phyloP scores from a whole-genome alignment of 2,797 vertebrate species.

The Gymnodraco acuticeps region DNA sequence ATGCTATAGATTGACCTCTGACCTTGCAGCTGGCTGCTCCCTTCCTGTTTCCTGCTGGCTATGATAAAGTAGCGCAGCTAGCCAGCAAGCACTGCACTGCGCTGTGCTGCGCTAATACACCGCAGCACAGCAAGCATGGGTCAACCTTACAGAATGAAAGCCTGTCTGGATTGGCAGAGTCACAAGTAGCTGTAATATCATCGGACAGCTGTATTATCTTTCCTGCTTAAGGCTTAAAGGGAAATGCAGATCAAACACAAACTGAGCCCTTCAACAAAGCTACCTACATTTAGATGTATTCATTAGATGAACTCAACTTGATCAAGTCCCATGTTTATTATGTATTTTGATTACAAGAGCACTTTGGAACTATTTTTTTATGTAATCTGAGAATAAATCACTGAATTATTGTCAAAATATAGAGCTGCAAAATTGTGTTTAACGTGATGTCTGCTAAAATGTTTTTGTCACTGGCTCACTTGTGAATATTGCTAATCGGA shows the following conservation, averaged over 20 bases:
- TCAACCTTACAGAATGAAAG: conserved; percentile 62
- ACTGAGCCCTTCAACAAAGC: conserved; percentile 18
- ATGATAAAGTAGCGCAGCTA: conserved; percentile 79
- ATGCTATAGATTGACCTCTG: conserved; percentile 80
- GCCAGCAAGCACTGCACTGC: conserved; percentile 53
- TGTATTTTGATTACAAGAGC: not conserved
- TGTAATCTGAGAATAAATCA: not conserved
- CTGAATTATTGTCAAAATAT: not conserved
- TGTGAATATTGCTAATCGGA: not conserved
- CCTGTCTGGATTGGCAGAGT: conserved; percentile 59
- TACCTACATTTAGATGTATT: conserved; percentile 19
- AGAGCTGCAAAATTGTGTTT: not conserved
- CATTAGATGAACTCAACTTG: not conserved
- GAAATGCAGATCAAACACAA: conserved; percentile 52
- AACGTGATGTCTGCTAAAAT: not conserved
- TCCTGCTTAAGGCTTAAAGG: conserved; percentile 42
- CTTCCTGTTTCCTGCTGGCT: conserved; percentile 87
- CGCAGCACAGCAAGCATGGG: conserved; percentile 64
- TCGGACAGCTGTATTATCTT: conserved; percentile 63
- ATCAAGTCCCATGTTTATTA: not conserved
- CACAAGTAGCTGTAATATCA: conserved; percentile 65
- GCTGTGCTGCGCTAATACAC: conserved; percentile 56
- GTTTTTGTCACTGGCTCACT: not conserved
- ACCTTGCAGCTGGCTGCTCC: conserved; percentile 83
- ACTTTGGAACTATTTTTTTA: not conserved